Conservation (phyloP, 1,140 invertebrate genomes). For the Sogatella furcifera region DNA sequence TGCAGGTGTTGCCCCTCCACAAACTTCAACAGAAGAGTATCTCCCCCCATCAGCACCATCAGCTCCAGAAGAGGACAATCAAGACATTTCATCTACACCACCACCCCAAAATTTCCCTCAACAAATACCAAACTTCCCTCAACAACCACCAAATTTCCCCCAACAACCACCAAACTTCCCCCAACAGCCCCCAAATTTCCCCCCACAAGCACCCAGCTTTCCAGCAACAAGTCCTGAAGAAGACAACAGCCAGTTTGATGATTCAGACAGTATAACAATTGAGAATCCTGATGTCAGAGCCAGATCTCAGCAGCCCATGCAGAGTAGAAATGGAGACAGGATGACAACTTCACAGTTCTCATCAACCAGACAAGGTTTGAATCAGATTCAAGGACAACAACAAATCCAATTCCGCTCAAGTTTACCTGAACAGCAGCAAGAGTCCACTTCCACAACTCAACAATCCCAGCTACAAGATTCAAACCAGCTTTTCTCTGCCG, state of each 20-base stretch:
- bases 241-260: constrained; percentile 11
- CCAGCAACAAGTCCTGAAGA: constrained; percentile 1
- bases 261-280: constrained; percentile 15
- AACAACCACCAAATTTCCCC: neutral
- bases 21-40: neutral
- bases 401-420: neutral
- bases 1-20: constrained; percentile 1
- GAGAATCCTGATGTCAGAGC: constrained; percentile 16
- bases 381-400: neutral
- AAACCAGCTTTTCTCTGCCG: neutral
- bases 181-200: constrained; percentile 9
- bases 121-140: constrained; percentile 5
- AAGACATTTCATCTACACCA: constrained; percentile 7
- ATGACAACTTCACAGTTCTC: neutral
- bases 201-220: constrained; percentile 6
- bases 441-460: neutral
- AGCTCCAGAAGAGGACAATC: constrained; percentile 9
- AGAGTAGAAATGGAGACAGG: neutral
- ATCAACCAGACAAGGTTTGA: neutral
- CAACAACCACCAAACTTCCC: constrained; percentile 3
- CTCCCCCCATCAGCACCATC: constrained; percentile 1
- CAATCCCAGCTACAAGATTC: constrained; percentile 1
- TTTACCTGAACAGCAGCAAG: neutral
- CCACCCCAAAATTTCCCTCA: neutral
- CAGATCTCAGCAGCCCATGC: neutral